Evolutionary conservation across 1,140 invertebrate species (phyloP).

Genomic region (Aphelinus atriplicis): DNA sequence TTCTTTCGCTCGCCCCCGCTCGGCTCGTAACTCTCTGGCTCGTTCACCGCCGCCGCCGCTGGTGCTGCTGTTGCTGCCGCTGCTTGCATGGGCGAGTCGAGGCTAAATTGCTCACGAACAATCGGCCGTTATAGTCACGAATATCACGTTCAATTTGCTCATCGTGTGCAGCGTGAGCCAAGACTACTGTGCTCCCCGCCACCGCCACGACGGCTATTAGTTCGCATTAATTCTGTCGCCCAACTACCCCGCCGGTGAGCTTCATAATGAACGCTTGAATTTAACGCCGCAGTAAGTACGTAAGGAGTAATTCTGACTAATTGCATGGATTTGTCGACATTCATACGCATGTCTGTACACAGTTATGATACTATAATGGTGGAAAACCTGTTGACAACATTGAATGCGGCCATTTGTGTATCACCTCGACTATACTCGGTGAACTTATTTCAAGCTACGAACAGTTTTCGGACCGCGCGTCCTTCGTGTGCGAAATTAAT

Average conservation of each 20-base stretch:
- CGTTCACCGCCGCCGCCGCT: background rate
- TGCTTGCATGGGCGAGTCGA: background rate
- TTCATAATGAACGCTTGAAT: slow-evolving; percentile 7
- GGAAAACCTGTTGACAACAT: too few species aligned
- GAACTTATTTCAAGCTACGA: too few species aligned
- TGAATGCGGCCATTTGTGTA: too few species aligned
- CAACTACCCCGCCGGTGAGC: background rate
- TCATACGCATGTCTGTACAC: too few species aligned
- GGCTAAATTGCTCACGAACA: slow-evolving; percentile 9
- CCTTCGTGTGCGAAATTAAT: too few species aligned
- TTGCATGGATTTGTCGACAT: background rate
- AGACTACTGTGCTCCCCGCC: too few species aligned
- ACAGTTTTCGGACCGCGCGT: too few species aligned
- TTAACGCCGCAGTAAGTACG: slow-evolving; percentile 1
- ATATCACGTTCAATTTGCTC: slow-evolving; percentile 15
- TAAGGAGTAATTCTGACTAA: background rate
- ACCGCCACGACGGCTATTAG: slow-evolving; percentile 6
- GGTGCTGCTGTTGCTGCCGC: background rate
- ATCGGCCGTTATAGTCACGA: slow-evolving; percentile 16
- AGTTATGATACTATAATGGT: too few species aligned
- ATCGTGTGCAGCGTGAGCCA: too few species aligned
- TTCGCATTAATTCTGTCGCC: background rate
- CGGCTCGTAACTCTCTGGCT: background rate
- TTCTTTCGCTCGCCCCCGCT: too few species aligned
- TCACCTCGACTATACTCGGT: too few species aligned